phyloP scores from a whole-genome alignment of 2,797 vertebrate species.

The Siniperca undulata region DNA sequence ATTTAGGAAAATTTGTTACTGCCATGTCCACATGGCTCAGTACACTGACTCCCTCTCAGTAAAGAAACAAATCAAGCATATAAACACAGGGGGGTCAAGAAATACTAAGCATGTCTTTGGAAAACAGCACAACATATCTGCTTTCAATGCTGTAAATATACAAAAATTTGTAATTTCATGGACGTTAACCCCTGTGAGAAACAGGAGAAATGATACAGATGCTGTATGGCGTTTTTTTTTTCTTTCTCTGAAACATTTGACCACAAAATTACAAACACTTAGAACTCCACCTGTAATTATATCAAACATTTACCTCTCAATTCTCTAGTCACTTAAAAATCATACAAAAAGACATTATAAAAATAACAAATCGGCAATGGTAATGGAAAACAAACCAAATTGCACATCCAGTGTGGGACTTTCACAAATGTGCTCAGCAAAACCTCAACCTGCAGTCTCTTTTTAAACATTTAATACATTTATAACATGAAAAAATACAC shows the following conservation, averaged over 20 bases:
- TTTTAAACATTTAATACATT: constrained; percentile 87
- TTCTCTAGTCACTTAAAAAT: constrained; percentile 76
- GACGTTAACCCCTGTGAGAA: constrained; percentile 43
- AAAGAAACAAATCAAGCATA: constrained; percentile 44
- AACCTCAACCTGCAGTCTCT: constrained; percentile 81
- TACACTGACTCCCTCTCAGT: constrained; percentile 50
- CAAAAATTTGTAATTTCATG: constrained; percentile 38
- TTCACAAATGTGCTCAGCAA: constrained; percentile 85
- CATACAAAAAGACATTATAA: constrained; percentile 78
- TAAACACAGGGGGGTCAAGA: constrained; percentile 36
- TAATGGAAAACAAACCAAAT: constrained; percentile 55
- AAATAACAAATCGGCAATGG: constrained; percentile 69
- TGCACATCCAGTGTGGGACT: constrained; percentile 90
- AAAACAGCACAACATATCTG: constrained; percentile 61
- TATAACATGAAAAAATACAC: constrained; percentile 81
- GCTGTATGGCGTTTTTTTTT: constrained; percentile 24
- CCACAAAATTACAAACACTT: constrained; percentile 75
- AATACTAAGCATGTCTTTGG: constrained; percentile 74
- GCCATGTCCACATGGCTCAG: constrained; percentile 57
- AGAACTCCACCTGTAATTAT: constrained; percentile 71
- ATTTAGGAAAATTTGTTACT: constrained; percentile 32
- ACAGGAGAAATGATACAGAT: constrained; percentile 54
- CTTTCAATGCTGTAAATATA: constrained; percentile 55
- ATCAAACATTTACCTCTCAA: constrained; percentile 67
- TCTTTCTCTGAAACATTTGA: constrained; percentile 75